phyloP scores from a whole-genome alignment of 2,113 vertebrate species.

The Crypturellus undulatus region DNA sequence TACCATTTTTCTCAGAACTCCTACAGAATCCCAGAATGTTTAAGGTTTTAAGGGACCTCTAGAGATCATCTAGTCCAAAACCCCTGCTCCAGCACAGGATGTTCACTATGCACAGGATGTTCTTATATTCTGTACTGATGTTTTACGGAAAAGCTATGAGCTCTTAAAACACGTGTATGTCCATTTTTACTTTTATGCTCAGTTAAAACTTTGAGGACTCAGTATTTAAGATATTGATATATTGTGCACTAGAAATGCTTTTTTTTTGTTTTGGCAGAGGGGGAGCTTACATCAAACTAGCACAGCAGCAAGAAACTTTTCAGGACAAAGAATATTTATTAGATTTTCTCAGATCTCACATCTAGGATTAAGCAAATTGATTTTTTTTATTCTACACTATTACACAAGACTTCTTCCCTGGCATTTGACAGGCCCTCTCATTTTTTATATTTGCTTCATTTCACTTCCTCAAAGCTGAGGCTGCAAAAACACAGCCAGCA shows the following conservation, averaged over 20 bases:
- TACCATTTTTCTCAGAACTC: background rate
- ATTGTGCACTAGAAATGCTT: background rate
- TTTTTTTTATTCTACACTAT: background rate
- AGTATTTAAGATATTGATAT: slow-evolving; percentile 9
- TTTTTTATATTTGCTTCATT: background rate
- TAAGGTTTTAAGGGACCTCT: too few relatives aligned
- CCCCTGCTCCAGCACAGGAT: too few relatives aligned
- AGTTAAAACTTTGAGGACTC: background rate
- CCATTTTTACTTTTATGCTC: background rate
- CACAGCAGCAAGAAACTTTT: slow-evolving; percentile 9
- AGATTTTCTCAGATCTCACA: slow-evolving; percentile 16
- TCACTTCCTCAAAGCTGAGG: slow-evolving; percentile 52
- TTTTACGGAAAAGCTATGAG: background rate
- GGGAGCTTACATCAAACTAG: slow-evolving; percentile 2
- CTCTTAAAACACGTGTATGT: background rate
- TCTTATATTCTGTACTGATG: background rate
- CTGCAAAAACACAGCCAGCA: slow-evolving; percentile 59
- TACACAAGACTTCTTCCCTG: slow-evolving; percentile 41
- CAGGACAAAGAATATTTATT: slow-evolving; percentile 28
- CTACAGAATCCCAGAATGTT: background rate
- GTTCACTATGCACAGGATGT: background rate
- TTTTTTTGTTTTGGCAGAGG: background rate
- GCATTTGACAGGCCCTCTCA: slow-evolving; percentile 51
- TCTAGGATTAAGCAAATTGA: background rate
- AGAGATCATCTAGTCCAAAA: too few relatives aligned